A percentile compares a stretch with the other conserved stretches of the same genome.
These are phyloP conservation scores for Leptopilina myrica DNA, from an alignment of 2,888 invertebrate species.

Conservation along the genomic window DNA sequence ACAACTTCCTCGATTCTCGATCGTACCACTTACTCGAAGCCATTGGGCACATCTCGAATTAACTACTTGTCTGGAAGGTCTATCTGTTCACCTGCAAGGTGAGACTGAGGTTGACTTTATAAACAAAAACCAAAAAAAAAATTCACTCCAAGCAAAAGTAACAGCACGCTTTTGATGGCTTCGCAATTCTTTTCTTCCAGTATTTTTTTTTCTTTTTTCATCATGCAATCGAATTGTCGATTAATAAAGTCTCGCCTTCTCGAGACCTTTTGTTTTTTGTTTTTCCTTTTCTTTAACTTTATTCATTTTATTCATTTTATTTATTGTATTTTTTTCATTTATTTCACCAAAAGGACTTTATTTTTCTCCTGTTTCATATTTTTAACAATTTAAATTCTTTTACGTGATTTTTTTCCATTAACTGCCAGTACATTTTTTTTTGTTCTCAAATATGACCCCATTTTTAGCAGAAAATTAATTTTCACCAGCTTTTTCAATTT, in stretches of 20 bases:
- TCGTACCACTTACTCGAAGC: slow-evolving; percentile 55
- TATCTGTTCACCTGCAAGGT: slow-evolving; percentile 60
- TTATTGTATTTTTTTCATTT: no score
- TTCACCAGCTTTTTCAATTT: slow-evolving; percentile 4
- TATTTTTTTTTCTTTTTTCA: neutral
- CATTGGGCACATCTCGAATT: slow-evolving; percentile 49
- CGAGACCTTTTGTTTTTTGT: no score
- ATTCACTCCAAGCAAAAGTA: neutral
- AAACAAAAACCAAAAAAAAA: neutral
- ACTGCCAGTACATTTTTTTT: neutral
- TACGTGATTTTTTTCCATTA: no score
- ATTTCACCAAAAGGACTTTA: no score
- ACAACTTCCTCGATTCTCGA: slow-evolving; percentile 57
- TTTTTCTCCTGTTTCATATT: no score
- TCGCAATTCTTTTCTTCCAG: neutral
- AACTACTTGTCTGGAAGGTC: slow-evolving; percentile 50
- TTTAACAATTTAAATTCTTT: no score
- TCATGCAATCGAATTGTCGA: neutral
- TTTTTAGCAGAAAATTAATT: neutral
- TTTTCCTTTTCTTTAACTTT: no score
- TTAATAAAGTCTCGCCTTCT: neutral
- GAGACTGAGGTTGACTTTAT: slow-evolving; percentile 40
- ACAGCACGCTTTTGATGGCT: neutral
- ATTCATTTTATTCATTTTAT: no score
- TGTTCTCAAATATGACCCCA: neutral